phyloP scores from a whole-genome alignment of 2,888 invertebrate species.

The Xylota segnis region DNA sequence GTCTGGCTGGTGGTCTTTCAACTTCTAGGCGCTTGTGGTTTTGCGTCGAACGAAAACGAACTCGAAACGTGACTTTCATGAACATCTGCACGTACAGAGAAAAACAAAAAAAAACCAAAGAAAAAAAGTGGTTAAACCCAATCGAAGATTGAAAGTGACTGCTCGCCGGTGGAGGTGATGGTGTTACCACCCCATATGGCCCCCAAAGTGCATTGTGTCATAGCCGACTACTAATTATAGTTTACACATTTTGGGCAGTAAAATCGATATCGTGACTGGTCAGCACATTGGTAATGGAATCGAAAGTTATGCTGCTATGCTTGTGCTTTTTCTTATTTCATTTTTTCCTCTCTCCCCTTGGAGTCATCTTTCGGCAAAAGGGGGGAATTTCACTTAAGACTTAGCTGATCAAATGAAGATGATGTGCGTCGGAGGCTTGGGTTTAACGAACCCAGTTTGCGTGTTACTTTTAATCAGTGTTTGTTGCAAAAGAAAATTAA shows the following conservation, averaged over 20 bases:
- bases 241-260: neutral
- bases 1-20: neutral
- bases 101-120: too few relatives aligned
- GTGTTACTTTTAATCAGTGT: conserved; percentile 2
- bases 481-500: conserved; percentile 16
- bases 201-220: conserved; percentile 63
- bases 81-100: neutral
- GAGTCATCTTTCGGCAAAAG: conserved; percentile 2
- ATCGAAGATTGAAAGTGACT: conserved; percentile 47
- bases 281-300: conserved; percentile 43
- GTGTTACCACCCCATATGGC: conserved; percentile 27
- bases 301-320: conserved; percentile 67
- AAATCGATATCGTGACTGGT: conserved; percentile 38
- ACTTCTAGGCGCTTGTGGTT: conserved; percentile 31
- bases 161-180: neutral
- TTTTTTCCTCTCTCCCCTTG: neutral
- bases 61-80: conserved; percentile 26
- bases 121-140: conserved; percentile 19
- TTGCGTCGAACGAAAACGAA: conserved; percentile 30
- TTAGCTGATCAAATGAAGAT: conserved; percentile 36
- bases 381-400: conserved; percentile 54
- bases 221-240: conserved; percentile 6
- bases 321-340: neutral
- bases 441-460: conserved; percentile 47
- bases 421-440: conserved; percentile 1